phyloP scores from a whole-genome alignment of 2,797 vertebrate species.

The Crenuchus spilurus region DNA sequence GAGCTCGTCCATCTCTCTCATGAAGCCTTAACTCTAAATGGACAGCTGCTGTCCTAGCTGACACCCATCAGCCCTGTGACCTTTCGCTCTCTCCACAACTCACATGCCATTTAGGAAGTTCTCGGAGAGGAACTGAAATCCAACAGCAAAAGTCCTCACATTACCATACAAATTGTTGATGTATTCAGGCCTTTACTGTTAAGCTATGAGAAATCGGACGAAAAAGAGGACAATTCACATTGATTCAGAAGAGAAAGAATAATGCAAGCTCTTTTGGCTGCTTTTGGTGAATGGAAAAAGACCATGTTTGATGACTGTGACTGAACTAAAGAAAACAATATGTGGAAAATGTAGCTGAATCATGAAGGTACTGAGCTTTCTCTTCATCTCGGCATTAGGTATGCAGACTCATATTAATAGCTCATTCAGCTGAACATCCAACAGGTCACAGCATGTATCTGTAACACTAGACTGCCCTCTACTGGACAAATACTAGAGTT shows the following conservation, averaged over 20 bases:
- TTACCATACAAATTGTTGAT: constrained; percentile 37
- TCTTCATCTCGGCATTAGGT: neutral
- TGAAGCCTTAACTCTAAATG: constrained; percentile 49
- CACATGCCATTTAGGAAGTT: constrained; percentile 31
- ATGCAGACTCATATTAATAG: neutral
- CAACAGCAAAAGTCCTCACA: neutral
- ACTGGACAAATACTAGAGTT: constrained; percentile 26
- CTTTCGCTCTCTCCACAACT: constrained; percentile 12
- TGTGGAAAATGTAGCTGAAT: neutral
- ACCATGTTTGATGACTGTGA: neutral
- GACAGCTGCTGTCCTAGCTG: constrained; percentile 42
- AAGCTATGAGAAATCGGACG: neutral
- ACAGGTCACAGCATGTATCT: neutral
- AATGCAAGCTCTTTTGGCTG: neutral
- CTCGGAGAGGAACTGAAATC: constrained; percentile 4
- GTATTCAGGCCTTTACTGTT: constrained; percentile 11
- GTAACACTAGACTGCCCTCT: constrained; percentile 34
- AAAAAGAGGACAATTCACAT: neutral
- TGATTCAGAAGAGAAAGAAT: neutral
- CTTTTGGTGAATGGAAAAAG: neutral
- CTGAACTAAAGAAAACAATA: neutral
- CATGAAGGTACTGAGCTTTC: neutral
- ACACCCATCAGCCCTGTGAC: constrained; percentile 14
- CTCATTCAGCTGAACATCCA: neutral
- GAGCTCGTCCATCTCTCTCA: constrained; percentile 31